Evolutionary conservation across 1,140 invertebrate species (phyloP).

Genomic region (Globodera rostochiensis): DNA sequence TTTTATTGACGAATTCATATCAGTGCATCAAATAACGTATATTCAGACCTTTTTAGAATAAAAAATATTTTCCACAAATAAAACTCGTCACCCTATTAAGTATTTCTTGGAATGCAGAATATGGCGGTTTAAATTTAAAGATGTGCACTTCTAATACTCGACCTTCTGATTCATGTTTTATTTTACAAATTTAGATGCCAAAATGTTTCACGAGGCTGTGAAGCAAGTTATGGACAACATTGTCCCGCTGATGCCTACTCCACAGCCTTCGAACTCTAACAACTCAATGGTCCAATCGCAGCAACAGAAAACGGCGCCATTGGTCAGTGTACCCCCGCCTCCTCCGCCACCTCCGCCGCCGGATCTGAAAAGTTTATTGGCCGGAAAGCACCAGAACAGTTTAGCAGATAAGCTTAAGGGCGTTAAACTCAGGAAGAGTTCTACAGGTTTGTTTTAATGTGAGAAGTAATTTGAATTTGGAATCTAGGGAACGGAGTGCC

Average conservation of each 20-base stretch:
- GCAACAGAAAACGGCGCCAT: no score
- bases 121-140: no score
- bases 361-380: constrained; percentile 10
- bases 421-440: not conserved
- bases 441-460: not conserved
- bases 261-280: no score
- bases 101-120: no score
- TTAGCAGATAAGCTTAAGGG: not conserved
- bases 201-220: not conserved
- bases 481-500: not conserved
- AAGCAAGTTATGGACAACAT: not conserved
- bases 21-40: no score
- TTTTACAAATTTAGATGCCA: constrained; percentile 8
- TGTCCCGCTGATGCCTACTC: not conserved
- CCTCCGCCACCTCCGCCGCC: not conserved
- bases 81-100: no score
- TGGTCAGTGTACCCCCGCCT: not conserved
- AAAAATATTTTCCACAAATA: no score
- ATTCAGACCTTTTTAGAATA: no score
- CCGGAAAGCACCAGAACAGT: not conserved
- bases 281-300: no score
- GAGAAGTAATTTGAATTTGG: not conserved
- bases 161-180: not conserved
- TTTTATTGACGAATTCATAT: no score
- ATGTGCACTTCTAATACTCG: not conserved